phyloP scores from a whole-genome alignment of 2,113 vertebrate species.

The Spilogale gracilis region DNA sequence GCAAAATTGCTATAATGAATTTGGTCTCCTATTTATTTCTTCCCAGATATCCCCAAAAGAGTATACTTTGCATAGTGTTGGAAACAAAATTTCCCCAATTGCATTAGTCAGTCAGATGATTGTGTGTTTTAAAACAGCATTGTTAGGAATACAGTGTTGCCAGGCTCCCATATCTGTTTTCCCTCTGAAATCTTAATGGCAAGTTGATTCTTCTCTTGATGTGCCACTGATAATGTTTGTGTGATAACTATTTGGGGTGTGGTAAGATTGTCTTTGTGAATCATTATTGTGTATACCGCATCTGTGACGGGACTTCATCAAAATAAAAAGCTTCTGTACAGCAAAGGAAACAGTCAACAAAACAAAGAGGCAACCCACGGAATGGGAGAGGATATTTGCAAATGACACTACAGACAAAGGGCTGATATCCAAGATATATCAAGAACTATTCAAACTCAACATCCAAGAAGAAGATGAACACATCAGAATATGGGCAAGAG shows the following conservation, averaged over 20 bases:
- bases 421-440: no score
- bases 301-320: no score
- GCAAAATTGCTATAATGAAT: background rate
- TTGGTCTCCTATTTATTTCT: slow-evolving; percentile 24
- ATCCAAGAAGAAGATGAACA: no score
- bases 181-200: slow-evolving; percentile 40
- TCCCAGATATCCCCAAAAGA: slow-evolving; percentile 28
- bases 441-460: no score
- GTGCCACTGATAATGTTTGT: slow-evolving; percentile 55
- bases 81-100: background rate
- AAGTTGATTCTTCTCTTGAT: slow-evolving; percentile 67
- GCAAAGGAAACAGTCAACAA: no score
- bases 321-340: no score
- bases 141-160: slow-evolving; percentile 52
- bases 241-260: slow-evolving; percentile 69
- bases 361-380: no score
- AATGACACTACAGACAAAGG: no score
- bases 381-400: no score
- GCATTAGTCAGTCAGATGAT: background rate
- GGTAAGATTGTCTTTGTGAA: slow-evolving; percentile 72
- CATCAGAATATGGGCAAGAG: no score
- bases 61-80: background rate
- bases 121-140: background rate
- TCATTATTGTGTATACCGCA: slow-evolving; percentile 63
- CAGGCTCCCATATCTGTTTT: slow-evolving; percentile 11